Evolutionary conservation across 2,113 vertebrate genomes (phyloP), one percentile per base, ranked within the genome.

Genomic region (Osmerus eperlanus): DNA sequence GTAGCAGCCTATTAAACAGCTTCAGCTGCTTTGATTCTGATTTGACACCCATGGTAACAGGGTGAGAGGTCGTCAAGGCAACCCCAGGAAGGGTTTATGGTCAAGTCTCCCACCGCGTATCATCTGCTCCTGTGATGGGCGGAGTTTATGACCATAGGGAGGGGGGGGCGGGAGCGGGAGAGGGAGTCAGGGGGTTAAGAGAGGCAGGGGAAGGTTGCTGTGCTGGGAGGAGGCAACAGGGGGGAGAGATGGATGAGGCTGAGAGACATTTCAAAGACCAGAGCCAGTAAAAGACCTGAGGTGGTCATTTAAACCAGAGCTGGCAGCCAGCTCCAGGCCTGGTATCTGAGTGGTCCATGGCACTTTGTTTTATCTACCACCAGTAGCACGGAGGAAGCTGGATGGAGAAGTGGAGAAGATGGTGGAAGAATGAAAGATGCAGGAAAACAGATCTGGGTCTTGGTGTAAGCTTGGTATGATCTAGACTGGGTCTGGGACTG

Each of bases 311-410:
- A 64, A 81, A 62, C 28, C 19, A 58, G 53, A 28, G 65, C 68
- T 71, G 71, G 76, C 62, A 67, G 56, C 65, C 19, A 53, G 13
- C 36, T 56, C 71, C 66, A 58, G 66, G 32, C 77, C 72, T 76
- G 80, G 78, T 84, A 79, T 84, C 71, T 77, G 72, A 67, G 52
- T 78, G 78, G 65, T 36, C 74, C 72, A 78, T 77, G 80, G 74
- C 79, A 78, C 66, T 78, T 71, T 67, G 62, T 67, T 64, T 64
- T 11, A 12, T 32, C 62, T 64, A 64, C 8, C 62, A 32, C 18
- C 32, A 62, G 25, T 8, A 28, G 32, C 16, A 15, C 29, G 16
- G 7, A 47, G 9, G 41, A 47, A 47, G 41, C 7, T 47, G 41
- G 8, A 47, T 47, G 16, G 29, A 18, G 62, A 64, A 18, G 25